Evolutionary conservation across 2,113 vertebrate genomes (phyloP), one percentile per base, ranked within the genome.

Genomic region (Toxotes jaculatrix): DNA sequence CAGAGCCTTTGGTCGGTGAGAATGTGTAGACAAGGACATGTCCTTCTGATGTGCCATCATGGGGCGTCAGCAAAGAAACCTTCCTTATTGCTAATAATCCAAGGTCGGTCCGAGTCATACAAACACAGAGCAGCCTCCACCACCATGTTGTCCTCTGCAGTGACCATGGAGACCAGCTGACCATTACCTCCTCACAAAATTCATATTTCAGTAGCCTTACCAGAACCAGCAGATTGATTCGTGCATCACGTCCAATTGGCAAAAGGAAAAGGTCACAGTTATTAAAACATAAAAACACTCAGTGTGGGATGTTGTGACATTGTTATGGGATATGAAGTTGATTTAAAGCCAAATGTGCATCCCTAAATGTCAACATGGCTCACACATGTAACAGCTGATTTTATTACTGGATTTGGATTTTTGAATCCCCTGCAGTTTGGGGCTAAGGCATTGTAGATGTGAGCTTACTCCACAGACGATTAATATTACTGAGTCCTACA

Each of bases 271-370:
- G 91, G 88, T 91, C 91, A 88, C 4, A 31, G 83, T 89, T 88
- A 88, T 91, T 87, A 91, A 89, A 72, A 84, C 67, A 84, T 73
- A 72, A 80, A 89, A 87, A 90, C 47, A 78, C 60, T 86, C 53
- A 36, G 68, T 73, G 71, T 82, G 74, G 77, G 53, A 75, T 78
- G 70, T 65, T 80, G 81, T 88, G 87, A 81, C 85, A 90, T 92
- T 90, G 10, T 36, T 74, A 66, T 69, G 62, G 77, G 16, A 79
- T 83, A 69, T 68, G 2, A 82, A 84, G 74, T 84, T 86, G 88
- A 92, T 87, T 87, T 88, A 87, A 91, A 87, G 84, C 73, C 75
- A 87, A 88, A 86, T 83, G 83, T 78, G 75, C 87, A 81, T 88
- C 61, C 49, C 38, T 77, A 90, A 91, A 93, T 93, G 91, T 85